phyloP scores from a whole-genome alignment of 2,113 vertebrate species.

The Nansenia antarctica region DNA sequence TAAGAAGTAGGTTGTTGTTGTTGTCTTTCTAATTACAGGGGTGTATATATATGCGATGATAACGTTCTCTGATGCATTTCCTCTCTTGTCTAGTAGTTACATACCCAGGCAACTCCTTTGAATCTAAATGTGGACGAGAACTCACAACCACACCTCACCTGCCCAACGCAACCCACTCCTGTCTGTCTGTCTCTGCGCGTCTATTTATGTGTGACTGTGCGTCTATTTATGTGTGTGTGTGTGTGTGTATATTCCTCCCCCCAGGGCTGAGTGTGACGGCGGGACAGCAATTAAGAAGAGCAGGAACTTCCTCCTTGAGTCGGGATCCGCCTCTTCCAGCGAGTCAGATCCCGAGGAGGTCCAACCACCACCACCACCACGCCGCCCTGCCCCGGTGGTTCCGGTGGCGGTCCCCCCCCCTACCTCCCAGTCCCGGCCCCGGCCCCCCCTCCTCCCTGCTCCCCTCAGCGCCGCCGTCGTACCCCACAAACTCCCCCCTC shows the following conservation, averaged over 20 bases:
- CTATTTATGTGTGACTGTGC: no score
- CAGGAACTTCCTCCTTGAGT: conserved; percentile 72
- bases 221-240: no score
- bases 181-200: no score
- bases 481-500: conserved; percentile 66
- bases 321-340: conserved; percentile 68
- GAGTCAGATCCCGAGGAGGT: conserved; percentile 52
- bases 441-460: neutral
- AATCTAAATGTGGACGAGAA: no score
- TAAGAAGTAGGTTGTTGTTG: conserved; percentile 22
- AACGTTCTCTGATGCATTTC: no score
- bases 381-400: neutral
- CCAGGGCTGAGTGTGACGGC: conserved; percentile 25
- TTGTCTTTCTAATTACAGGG: no score
- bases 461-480: neutral
- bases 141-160: no score
- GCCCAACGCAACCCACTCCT: no score
- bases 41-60: no score
- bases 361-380: neutral
- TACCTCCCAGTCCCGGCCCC: neutral
- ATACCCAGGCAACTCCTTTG: no score
- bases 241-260: neutral
- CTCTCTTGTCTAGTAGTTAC: no score
- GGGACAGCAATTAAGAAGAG: conserved; percentile 27
- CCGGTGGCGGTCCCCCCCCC: neutral